Base-by-base conservation (phyloP, 1,140 invertebrate genomes). In the Drosophila auraria region DNA sequence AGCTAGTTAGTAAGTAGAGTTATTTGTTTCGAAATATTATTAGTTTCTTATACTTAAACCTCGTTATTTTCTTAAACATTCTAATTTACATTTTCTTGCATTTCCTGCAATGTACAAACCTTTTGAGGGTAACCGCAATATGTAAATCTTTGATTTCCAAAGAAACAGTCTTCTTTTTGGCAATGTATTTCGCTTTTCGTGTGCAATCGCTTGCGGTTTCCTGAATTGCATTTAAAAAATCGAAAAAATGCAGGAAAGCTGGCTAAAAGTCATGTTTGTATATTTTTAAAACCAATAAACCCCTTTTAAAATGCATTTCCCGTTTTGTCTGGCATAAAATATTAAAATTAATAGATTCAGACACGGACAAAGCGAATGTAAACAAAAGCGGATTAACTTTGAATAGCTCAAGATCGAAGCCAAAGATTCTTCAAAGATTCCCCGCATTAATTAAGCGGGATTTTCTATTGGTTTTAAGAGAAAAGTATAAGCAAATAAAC, bases 401-500 rank as follows among this genome's bases (percentile, higher is more conserved):
- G 53, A 23, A 38, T 23, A 4, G 7, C 33, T 36, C 11, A 11
- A 36, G 33, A 36, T 36, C 33, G 33, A 38, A 38, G 11, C 33
- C 53, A 23, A 15, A 23, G 8, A 57, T 40, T 57, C 20, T 57
- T 23, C 11, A 14, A 6, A 1, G 20, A 56, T 25, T 23, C 40
- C 14, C 3, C 5, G 54, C 36, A 25, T 40, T 38, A 23, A 25
- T 25, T 25, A 15, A 23, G 17, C 6, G 8, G 17, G 3, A 33
- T 45, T 65, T 61, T 9, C 5, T 17, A 27, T 23, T n/a, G 45
- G 3, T 27, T 44, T 59, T 17, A 59, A 44, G 17, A 23, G 45
- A n/a, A 20, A 47, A 47, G 30, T 20, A 15, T n/a, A 8, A 1
- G 56, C 57, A 63, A 33, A 25, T 30, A 65, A 62, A 45, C 63